These are phyloP conservation scores for Umimayanthus kanabou DNA, from an alignment of 92 coral and sea anemone genomes.

Conservation along the genomic window DNA sequence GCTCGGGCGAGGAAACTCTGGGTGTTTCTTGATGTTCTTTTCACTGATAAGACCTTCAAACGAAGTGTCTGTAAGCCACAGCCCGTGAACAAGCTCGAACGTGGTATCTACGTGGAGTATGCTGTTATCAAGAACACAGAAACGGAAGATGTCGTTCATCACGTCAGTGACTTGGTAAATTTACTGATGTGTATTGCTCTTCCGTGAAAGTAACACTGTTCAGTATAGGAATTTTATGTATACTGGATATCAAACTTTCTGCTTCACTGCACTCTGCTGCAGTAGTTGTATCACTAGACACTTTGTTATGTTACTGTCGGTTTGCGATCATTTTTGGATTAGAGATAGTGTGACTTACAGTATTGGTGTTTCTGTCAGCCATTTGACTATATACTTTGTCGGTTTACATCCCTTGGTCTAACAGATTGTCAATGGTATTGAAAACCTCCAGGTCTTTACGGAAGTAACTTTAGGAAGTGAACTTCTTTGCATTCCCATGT, in stretches of 20 bases:
- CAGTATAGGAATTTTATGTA: slow-evolving; percentile 42
- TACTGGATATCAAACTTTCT: slow-evolving; percentile 47
- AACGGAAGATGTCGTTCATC: slow-evolving; percentile 57
- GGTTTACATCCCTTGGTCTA: slow-evolving; percentile 62
- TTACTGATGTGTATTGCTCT: slow-evolving; percentile 51
- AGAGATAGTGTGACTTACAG: slow-evolving; percentile 66
- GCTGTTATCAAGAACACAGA: slow-evolving; percentile 55
- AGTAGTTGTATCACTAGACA: slow-evolving; percentile 21
- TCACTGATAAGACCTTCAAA: slow-evolving; percentile 54
- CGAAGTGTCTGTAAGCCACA: slow-evolving; percentile 69
- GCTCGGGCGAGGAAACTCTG: slow-evolving; percentile 67
- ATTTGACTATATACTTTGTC: slow-evolving; percentile 50
- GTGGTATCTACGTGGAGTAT: slow-evolving; percentile 62
- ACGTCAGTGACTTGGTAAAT: slow-evolving; percentile 35
- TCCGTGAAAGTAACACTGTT: slow-evolving; percentile 54
- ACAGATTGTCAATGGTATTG: slow-evolving; percentile 43
- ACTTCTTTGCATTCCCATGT: slow-evolving; percentile 64
- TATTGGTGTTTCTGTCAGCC: slow-evolving; percentile 34
- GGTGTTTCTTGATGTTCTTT: slow-evolving; percentile 47
- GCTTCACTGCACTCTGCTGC: slow-evolving; percentile 39
- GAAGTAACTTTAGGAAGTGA: slow-evolving; percentile 53
- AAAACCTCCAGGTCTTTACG: slow-evolving; percentile 62
- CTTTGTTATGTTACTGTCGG: slow-evolving; percentile 25
- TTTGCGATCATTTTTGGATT: slow-evolving; percentile 64
- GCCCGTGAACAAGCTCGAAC: slow-evolving; percentile 69